Base-by-base conservation (phyloP, 2,888 invertebrate species). In the Drosophila rellima region DNA sequence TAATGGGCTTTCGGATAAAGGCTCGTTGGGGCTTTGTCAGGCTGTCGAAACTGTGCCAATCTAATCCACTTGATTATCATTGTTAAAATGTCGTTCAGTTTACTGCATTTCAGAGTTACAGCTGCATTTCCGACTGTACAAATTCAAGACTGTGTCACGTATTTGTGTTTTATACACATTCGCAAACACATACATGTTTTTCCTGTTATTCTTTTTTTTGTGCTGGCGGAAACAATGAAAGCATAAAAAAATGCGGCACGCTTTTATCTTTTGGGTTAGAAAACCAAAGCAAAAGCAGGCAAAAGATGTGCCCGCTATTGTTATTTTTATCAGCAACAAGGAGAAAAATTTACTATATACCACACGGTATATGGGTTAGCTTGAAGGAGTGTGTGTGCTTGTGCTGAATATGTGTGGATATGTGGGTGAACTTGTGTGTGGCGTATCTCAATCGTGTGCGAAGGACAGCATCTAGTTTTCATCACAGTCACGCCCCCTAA, bases 31-130 rank as follows among this genome's bases (percentile, higher is more conserved):
- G n/a, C 23, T 26, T 48, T 31, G 52, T 20, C 18, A 13, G 15
- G 5, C 6, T 40, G 29, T 17, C 52, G 11, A 52, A 39, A 13
- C 17, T 26, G 26, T 29, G 20, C 11, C 40, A 20, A 64, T 63
- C 54, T 63, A 79, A 85, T 74, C 51, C 31, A 18, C 50, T 52
- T 83, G 72, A 74, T 74, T 75, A 74, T 70, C 54, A n/a, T n/a
- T 63, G 69, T 64, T 67, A 69, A 65, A 82, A 66, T 59, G 66
- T 65, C 69, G 59, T 61, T 70, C 55, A 55, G 70, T 35, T 45
- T 35, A 42, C 20, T 71, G 68, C 70, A 65, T 63, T 44, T 52
- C 68, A 65, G 57, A 61, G 55, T 59, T 50, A 48, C 42, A 59
- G 37, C 57, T 59, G 63, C 57, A 72, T 18, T 37, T 60, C 13